These are phyloP conservation scores for Jacana jacana DNA, from an alignment of 2,113 vertebrate genomes.

Conservation along the genomic window DNA sequence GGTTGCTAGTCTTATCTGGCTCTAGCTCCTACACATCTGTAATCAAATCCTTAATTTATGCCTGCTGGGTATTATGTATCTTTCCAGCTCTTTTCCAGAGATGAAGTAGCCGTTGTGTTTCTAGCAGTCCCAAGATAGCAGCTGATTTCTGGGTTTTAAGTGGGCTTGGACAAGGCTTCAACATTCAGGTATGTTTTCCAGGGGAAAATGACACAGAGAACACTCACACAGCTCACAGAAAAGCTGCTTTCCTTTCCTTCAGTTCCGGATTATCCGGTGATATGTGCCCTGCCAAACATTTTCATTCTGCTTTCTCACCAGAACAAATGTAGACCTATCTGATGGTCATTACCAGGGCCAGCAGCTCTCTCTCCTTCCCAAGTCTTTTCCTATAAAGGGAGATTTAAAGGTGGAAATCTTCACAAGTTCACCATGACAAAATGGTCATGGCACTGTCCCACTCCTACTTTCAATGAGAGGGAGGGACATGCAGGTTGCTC, in stretches of 20 bases:
- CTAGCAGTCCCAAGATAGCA: neutral
- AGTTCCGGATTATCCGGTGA: neutral
- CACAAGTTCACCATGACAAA: neutral
- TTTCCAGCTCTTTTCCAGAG: neutral
- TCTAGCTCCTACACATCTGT: neutral
- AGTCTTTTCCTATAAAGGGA: neutral
- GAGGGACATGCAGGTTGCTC: neutral
- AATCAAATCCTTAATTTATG: neutral
- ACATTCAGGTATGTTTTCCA: neutral
- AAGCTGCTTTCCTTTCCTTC: neutral
- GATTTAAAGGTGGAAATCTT: neutral
- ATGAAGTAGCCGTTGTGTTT: neutral
- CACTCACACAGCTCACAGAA: neutral
- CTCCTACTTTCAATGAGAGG: neutral
- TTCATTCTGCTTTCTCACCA: neutral
- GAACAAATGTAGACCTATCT: neutral
- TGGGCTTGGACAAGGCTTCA: neutral
- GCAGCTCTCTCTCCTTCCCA: neutral
- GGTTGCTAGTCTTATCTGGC: neutral
- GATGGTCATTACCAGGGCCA: neutral
- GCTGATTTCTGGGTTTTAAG: neutral
- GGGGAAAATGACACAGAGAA: neutral
- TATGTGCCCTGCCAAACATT: neutral
- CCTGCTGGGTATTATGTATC: neutral
- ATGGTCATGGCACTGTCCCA: neutral